Percentiles rank a stretch among this genome's conserved stretches.
Conservation (phyloP, 1,140 invertebrate species). For the Monochamus saltuarius region DNA sequence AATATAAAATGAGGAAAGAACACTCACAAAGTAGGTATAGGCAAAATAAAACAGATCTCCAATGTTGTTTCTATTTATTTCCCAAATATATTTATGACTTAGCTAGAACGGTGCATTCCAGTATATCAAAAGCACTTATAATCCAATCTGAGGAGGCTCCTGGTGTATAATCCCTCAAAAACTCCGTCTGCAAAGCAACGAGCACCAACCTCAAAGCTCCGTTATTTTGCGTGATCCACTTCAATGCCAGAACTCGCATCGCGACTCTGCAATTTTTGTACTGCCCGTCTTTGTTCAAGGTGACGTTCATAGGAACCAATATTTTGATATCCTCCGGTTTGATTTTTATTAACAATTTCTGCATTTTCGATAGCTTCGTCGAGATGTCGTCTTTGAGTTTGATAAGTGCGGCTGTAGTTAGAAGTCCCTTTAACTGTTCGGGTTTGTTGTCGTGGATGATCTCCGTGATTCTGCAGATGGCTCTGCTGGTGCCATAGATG, state of each 20-base stretch:
- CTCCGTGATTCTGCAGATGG: constrained; percentile 47
- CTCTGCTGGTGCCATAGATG: constrained; percentile 45
- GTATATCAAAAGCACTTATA: constrained; percentile 45
- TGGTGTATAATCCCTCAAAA: constrained; percentile 42
- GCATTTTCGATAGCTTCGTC: constrained; percentile 33
- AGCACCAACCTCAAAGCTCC: constrained; percentile 40
- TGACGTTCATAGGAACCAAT: constrained; percentile 44
- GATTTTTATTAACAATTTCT: constrained; percentile 42
- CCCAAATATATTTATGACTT: not conserved
- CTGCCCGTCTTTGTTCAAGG: constrained; percentile 30
- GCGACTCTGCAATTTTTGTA: constrained; percentile 35
- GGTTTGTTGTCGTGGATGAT: constrained; percentile 42
- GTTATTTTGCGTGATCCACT: constrained; percentile 39
- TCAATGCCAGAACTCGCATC: constrained; percentile 42
- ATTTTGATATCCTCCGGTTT: constrained; percentile 48
- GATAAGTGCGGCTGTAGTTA: constrained; percentile 35
- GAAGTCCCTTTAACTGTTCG: constrained; percentile 38
- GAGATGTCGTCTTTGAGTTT: constrained; percentile 39
- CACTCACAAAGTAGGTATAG: no score
- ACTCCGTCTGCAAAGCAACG: constrained; percentile 48
- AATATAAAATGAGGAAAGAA: no score
- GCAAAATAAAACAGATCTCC: no score
- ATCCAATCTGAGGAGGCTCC: constrained; percentile 43
- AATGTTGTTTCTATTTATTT: no score
- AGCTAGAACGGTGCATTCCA: constrained; percentile 45